Conservation (phyloP, 2,113 vertebrate species). For the Thalassoma bifasciatum region DNA sequence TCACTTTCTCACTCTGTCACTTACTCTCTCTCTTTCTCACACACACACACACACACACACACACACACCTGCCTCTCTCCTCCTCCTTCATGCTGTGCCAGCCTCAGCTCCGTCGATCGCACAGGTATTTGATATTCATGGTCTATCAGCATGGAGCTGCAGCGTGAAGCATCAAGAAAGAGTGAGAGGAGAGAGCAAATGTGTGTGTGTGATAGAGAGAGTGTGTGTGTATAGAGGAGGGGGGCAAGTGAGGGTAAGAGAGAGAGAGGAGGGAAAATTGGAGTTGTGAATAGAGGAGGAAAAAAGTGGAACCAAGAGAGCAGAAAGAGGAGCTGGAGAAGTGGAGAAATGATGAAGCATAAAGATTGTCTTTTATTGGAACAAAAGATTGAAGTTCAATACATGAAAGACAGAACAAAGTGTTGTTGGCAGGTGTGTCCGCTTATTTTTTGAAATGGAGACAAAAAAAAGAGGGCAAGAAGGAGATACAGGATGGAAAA, state of each 20-base stretch:
- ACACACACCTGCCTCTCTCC: conserved; percentile 13
- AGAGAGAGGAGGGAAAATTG: neutral
- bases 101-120: conserved; percentile 37
- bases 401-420: neutral
- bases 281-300: conserved; percentile 38
- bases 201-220: no score
- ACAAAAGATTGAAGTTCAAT: neutral
- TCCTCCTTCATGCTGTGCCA: conserved; percentile 44
- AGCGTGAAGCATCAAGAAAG: conserved; percentile 58
- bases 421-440: neutral
- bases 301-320: neutral
- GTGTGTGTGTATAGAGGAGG: no score
- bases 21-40: neutral
- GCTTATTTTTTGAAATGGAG: neutral
- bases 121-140: conserved; percentile 74
- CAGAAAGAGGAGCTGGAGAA: neutral
- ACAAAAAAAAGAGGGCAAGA: neutral
- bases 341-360: neutral
- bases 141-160: conserved; percentile 64
- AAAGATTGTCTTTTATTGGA: neutral
- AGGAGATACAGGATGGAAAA: neutral
- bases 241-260: neutral
- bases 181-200: neutral
- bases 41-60: neutral
- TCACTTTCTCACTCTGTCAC: neutral